A percentile compares a stretch with the other conserved stretches of the same genome.
Conservation (phyloP, 1,140 invertebrate genomes). For the Metopolophium dirhodum region DNA sequence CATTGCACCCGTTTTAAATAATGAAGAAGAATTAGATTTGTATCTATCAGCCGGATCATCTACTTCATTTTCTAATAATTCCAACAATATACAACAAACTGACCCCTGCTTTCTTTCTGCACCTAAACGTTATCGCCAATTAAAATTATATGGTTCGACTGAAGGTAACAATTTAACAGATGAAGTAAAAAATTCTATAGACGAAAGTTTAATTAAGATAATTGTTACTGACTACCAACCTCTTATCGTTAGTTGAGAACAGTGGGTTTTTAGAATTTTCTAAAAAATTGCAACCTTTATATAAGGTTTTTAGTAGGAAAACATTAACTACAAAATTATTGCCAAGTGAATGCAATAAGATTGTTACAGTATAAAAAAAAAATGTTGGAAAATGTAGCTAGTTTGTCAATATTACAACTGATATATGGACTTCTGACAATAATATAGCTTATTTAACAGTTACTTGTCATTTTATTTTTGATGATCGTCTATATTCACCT, state of each 20-base stretch:
- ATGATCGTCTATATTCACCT: conserved; percentile 16
- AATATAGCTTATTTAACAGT: conserved; percentile 26
- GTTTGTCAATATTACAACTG: conserved; percentile 1
- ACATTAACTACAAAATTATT: conserved; percentile 16
- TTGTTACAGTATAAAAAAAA: background rate
- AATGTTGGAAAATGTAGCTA: background rate
- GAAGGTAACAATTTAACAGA: too few relatives aligned
- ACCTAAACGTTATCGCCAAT: too few relatives aligned
- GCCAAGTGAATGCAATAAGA: background rate
- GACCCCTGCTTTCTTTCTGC: too few relatives aligned
- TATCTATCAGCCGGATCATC: too few relatives aligned
- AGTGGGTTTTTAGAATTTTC: background rate
- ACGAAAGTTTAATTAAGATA: conserved; percentile 5
- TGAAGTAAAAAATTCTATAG: too few relatives aligned
- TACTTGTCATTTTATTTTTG: conserved; percentile 24
- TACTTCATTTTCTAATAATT: too few relatives aligned
- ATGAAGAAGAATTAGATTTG: too few relatives aligned
- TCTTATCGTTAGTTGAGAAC: background rate
- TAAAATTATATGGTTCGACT: too few relatives aligned
- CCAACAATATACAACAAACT: too few relatives aligned
- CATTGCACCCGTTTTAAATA: too few relatives aligned
- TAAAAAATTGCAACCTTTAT: background rate
- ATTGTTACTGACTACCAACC: conserved; percentile 8
- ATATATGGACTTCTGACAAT: background rate
- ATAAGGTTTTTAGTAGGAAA: background rate